These are phyloP conservation scores for Drosophila imparisetae DNA, from an alignment of 2,888 invertebrate species.

Conservation along the genomic window DNA sequence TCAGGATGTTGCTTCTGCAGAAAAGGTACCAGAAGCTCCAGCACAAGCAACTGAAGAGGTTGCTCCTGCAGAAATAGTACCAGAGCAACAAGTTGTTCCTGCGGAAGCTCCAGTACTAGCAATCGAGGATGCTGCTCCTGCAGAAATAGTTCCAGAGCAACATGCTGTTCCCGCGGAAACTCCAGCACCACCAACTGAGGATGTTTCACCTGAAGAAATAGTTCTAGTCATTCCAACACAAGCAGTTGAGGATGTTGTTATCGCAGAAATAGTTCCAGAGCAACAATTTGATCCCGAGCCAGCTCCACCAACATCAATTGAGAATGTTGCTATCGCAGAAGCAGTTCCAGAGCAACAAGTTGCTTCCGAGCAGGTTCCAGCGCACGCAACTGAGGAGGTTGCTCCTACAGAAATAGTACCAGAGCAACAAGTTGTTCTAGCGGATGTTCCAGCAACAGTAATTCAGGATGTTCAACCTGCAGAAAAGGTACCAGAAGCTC, in stretches of 20 bases:
- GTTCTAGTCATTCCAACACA: too few relatives aligned
- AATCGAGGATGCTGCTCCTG: neutral
- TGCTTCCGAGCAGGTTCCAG: neutral
- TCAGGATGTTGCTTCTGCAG: too few relatives aligned
- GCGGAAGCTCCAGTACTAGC: neutral
- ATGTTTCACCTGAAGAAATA: too few relatives aligned
- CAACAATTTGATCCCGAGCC: neutral
- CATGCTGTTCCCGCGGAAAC: neutral
- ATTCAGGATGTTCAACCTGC: too few relatives aligned
- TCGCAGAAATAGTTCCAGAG: too few relatives aligned
- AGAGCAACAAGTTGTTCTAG: too few relatives aligned
- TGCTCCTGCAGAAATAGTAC: neutral
- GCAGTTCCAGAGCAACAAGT: neutral
- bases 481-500: too few relatives aligned
- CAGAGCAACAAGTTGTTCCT: neutral
- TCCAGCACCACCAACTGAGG: fast-evolving
- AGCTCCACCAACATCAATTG: fast-evolving
- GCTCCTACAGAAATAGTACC: too few relatives aligned
- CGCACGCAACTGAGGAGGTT: too few relatives aligned
- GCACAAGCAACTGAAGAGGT: neutral
- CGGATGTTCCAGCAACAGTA: too few relatives aligned
- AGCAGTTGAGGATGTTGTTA: too few relatives aligned
- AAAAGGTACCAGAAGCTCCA: neutral
- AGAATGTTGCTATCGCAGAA: neutral
- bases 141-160: neutral